phyloP scores from a whole-genome alignment of 1,140 invertebrate species.

The Lutraria rhynchaena region DNA sequence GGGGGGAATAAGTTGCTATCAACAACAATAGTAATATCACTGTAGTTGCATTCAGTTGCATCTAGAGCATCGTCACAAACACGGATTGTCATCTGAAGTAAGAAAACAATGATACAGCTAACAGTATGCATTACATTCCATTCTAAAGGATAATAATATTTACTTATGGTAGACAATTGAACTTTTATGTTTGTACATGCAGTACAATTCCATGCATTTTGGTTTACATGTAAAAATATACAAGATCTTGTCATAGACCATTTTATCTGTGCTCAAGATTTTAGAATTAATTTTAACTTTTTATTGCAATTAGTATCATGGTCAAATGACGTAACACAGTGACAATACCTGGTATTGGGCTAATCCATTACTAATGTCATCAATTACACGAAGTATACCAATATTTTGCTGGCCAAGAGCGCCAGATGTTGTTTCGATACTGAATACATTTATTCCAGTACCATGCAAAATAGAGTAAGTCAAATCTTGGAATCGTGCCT shows the following conservation, averaged over 20 bases:
- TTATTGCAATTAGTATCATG: too few species aligned
- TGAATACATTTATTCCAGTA: conserved; percentile 32
- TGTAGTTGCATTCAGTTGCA: conserved; percentile 9
- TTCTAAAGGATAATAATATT: too few species aligned
- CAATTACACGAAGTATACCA: conserved; percentile 8
- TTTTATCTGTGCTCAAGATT: too few species aligned
- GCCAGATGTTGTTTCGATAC: neutral
- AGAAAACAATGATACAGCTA: neutral
- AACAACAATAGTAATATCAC: neutral
- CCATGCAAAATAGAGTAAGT: conserved; percentile 33
- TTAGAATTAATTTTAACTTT: too few species aligned
- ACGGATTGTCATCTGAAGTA: conserved; percentile 22
- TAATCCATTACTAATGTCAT: conserved; percentile 24
- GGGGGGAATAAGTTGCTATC: conserved; percentile 47
- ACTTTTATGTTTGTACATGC: too few species aligned
- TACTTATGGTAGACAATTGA: too few species aligned
- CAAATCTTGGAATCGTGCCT: conserved; percentile 50
- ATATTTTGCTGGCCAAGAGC: neutral
- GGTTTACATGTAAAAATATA: too few species aligned
- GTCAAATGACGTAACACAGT: neutral
- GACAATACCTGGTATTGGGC: conserved; percentile 46
- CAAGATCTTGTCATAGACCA: too few species aligned
- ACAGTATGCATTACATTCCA: too few species aligned
- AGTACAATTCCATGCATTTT: too few species aligned
- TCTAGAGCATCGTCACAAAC: conserved; percentile 34